Percentiles rank a stretch among this genome's conserved stretches.
Conservation (phyloP, 2,113 vertebrate species). For the Murina feae region DNA sequence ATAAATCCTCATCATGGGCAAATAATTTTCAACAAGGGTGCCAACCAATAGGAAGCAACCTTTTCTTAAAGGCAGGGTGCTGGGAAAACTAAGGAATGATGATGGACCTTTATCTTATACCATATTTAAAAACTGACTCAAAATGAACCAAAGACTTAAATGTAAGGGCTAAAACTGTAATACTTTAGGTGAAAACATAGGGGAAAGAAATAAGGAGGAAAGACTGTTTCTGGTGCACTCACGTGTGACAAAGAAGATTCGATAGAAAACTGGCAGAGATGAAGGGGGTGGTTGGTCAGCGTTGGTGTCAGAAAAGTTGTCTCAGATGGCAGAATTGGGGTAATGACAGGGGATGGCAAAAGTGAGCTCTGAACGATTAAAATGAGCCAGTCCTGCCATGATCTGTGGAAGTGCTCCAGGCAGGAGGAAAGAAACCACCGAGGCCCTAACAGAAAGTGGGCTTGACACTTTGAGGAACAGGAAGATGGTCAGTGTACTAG, state of each 20-base stretch:
- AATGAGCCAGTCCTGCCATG: rapidly evolving
- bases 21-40: background rate
- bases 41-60: background rate
- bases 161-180: background rate
- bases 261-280: background rate
- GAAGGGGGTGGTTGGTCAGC: background rate
- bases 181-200: background rate
- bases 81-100: background rate
- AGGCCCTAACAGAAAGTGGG: background rate
- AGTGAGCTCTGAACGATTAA: background rate
- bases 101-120: background rate
- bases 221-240: background rate
- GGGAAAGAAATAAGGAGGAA: background rate
- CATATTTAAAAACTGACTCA: background rate
- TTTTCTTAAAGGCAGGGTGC: background rate
- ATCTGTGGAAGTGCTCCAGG: background rate
- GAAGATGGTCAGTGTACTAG: rapidly evolving
- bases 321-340: background rate
- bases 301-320: rapidly evolving
- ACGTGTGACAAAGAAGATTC: background rate
- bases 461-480: background rate
- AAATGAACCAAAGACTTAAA: background rate
- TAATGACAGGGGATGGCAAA: background rate
- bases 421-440: too few relatives aligned
- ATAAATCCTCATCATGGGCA: background rate